phyloP scores from a whole-genome alignment of 2,113 vertebrate genomes.

The Bungarus multicinctus region DNA sequence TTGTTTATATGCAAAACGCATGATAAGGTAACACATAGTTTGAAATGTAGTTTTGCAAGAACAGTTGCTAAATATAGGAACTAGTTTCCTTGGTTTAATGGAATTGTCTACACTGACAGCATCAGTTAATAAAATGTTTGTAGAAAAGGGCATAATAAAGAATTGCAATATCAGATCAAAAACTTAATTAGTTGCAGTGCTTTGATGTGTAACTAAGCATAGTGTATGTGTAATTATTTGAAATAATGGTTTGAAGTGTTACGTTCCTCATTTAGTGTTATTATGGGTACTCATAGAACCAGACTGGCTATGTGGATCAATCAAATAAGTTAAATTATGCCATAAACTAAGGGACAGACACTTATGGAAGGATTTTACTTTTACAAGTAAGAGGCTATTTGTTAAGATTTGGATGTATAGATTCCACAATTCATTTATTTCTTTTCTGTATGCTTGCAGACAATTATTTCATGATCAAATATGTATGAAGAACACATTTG shows the following conservation, averaged over 20 bases:
- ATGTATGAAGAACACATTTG: not conserved
- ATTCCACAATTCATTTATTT: not conserved
- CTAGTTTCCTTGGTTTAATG: not conserved
- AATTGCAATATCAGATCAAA: not conserved
- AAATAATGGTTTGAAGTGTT: not conserved
- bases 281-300: not conserved
- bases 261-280: not conserved
- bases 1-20: not conserved
- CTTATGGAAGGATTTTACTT: not conserved
- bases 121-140: not conserved
- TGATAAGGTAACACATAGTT: not conserved
- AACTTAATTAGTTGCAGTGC: not conserved
- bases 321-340: not conserved
- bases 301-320: not conserved
- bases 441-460: not conserved
- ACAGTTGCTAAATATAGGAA: not conserved
- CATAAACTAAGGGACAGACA: not conserved
- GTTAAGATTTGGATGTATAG: not conserved
- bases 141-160: not conserved
- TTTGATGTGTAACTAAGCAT: not conserved
- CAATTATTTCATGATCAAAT: not conserved
- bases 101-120: not conserved
- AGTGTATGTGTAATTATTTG: not conserved
- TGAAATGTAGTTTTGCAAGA: not conserved
- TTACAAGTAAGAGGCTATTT: not conserved